Evolutionary conservation across 64 coral and sea anemone species (phyloP).

Genomic region (Trachythela sp.): DNA sequence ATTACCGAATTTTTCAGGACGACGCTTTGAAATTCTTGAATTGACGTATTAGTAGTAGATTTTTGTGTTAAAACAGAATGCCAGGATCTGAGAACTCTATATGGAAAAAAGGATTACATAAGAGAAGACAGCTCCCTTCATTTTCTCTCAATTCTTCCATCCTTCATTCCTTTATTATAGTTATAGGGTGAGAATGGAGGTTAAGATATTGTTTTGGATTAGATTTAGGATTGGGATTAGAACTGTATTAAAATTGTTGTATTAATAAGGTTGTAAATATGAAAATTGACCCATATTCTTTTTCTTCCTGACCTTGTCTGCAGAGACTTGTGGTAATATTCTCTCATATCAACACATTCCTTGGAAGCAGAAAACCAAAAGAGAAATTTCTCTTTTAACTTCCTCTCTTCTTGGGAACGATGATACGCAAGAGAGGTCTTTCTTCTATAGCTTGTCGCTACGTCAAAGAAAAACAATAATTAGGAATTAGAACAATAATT

Average conservation of each 20-base stretch:
- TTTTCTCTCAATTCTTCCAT: not conserved
- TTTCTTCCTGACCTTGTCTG: not conserved
- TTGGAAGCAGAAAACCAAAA: not conserved
- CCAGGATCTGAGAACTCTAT: not conserved
- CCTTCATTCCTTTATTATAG: no score
- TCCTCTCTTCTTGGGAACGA: not conserved
- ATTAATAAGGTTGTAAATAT: no score
- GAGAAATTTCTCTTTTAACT: not conserved
- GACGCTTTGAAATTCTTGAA: not conserved
- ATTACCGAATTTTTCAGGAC: not conserved
- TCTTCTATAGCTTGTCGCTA: not conserved
- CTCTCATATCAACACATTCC: not conserved
- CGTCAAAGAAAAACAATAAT: not conserved
- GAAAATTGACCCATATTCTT: no score
- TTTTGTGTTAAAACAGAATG: not conserved
- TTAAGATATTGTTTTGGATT: no score
- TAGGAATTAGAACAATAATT: not conserved
- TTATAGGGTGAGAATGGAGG: no score
- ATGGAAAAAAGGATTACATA: not conserved
- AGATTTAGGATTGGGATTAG: no score
- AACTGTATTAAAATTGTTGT: no score
- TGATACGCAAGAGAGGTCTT: not conserved
- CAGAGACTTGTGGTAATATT: not conserved
- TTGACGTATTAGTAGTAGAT: not conserved
- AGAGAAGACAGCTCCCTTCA: not conserved